Conservation (phyloP, 1,140 invertebrate species). For the Leptopilina clavipes region DNA sequence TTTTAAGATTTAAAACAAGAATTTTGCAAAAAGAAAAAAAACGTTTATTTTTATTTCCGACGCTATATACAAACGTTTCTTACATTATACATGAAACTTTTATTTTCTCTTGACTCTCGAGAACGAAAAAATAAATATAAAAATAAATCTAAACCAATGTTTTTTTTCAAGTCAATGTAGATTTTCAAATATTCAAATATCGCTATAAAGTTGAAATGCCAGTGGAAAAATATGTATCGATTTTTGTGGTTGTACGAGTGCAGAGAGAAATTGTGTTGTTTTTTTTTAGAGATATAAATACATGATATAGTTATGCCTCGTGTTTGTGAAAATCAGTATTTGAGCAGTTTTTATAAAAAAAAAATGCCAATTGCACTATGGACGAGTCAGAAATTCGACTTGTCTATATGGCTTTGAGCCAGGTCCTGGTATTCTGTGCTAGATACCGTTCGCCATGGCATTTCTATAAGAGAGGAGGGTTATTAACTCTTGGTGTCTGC, state of each 20-base stretch:
- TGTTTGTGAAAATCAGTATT: conserved; percentile 12
- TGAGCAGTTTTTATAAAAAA: neutral
- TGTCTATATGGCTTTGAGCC: conserved; percentile 20
- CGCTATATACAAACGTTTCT: neutral
- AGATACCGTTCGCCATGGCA: conserved; percentile 23
- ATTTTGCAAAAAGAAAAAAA: no score
- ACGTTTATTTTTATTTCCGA: neutral
- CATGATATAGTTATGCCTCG: neutral
- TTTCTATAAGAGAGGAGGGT: conserved; percentile 27
- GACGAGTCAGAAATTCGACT: neutral
- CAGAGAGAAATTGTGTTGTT: neutral
- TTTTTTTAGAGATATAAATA: neutral
- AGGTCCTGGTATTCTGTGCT: conserved; percentile 32
- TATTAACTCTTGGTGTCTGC: conserved; percentile 32
- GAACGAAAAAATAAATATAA: neutral
- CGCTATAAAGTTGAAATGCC: neutral
- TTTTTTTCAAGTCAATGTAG: neutral
- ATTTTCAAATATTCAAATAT: neutral
- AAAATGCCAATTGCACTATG: neutral
- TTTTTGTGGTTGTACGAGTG: neutral
- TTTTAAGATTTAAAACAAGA: no score
- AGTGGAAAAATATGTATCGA: neutral
- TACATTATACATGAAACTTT: neutral
- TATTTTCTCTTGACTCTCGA: neutral
- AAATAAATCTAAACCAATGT: neutral